Evolutionary conservation across 2,888 invertebrate genomes (phyloP).

Genomic region (Volucella inanis): DNA sequence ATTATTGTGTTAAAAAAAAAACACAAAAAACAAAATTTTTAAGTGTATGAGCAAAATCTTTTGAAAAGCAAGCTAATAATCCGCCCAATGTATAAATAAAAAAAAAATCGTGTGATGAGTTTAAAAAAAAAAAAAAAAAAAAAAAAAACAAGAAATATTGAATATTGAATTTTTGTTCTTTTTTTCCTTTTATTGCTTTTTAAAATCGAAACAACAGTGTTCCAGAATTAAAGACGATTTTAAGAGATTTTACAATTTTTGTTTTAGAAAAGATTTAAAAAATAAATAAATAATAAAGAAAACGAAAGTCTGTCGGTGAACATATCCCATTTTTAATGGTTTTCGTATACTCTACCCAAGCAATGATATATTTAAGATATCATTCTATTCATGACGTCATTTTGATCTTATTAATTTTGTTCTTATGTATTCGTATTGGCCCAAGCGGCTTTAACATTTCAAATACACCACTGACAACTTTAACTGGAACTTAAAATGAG

Average conservation of each 20-base stretch:
- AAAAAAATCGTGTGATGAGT: conserved; percentile 69
- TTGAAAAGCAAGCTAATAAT: conserved; percentile 76
- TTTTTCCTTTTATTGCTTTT: background rate
- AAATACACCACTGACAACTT: background rate
- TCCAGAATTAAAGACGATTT: background rate
- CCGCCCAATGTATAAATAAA: conserved; percentile 77
- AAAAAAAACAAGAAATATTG: background rate
- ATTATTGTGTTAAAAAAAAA: conserved; percentile 3
- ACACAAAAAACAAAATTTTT: background rate
- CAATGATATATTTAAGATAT: background rate
- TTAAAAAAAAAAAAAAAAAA: conserved; percentile 35
- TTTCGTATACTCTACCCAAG: background rate
- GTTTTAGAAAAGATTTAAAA: too few relatives aligned
- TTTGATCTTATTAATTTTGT: too few relatives aligned
- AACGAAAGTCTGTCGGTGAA: conserved; percentile 33
- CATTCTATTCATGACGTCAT: background rate
- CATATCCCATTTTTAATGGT: conserved; percentile 26
- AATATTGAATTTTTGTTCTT: background rate
- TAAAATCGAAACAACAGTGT: background rate
- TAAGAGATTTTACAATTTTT: too few relatives aligned
- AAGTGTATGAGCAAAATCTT: conserved; percentile 22
- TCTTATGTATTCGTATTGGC: too few relatives aligned
- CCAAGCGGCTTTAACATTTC: too few relatives aligned
- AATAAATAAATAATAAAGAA: background rate
- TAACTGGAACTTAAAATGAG: background rate